phyloP scores from a whole-genome alignment of 30 jellyfish, hydroid and myxozoan genomes.

The Aurelia coerulea region DNA sequence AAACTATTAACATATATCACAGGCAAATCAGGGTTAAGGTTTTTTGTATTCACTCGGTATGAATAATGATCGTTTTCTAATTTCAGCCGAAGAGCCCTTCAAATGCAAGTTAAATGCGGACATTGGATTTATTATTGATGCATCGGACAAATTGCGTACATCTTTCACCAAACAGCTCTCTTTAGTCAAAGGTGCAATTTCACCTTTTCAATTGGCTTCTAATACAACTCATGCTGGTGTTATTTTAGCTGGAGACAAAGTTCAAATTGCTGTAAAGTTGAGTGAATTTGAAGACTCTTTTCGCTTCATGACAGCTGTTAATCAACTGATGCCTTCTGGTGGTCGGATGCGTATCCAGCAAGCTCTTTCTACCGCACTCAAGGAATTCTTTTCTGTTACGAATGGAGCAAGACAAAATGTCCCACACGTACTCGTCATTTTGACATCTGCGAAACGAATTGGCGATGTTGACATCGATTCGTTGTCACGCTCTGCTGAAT shows the following conservation, averaged over 20 bases:
- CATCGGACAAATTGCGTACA: slow-evolving; percentile 10
- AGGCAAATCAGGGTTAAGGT: no score
- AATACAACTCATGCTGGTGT: slow-evolving; percentile 55
- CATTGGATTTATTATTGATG: slow-evolving; percentile 36
- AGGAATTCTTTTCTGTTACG: slow-evolving; percentile 16
- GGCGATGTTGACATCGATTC: slow-evolving; percentile 28
- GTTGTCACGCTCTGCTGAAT: slow-evolving; percentile 20
- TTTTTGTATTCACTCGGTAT: no score
- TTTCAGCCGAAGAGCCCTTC: slow-evolving; percentile 31
- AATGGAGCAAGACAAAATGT: slow-evolving; percentile 66
- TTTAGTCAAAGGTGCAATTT: slow-evolving; percentile 29
- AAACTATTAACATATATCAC: no score
- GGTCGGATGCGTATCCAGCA: slow-evolving; percentile 39
- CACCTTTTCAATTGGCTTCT: slow-evolving; percentile 8
- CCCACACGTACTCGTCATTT: slow-evolving; percentile 52
- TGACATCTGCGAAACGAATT: slow-evolving; percentile 41
- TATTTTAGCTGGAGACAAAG: slow-evolving; percentile 14
- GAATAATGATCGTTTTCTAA: not conserved
- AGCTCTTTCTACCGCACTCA: slow-evolving; percentile 36
- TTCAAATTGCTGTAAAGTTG: slow-evolving; percentile 20
- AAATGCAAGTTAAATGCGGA: slow-evolving; percentile 31
- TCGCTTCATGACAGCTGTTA: slow-evolving; percentile 48
- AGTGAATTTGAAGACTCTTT: not conserved
- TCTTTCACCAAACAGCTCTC: slow-evolving; percentile 11
- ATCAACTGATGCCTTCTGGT: not conserved